Evolutionary conservation across 2,888 invertebrate genomes (phyloP).

Genomic region (Agapostemon virescens): DNA sequence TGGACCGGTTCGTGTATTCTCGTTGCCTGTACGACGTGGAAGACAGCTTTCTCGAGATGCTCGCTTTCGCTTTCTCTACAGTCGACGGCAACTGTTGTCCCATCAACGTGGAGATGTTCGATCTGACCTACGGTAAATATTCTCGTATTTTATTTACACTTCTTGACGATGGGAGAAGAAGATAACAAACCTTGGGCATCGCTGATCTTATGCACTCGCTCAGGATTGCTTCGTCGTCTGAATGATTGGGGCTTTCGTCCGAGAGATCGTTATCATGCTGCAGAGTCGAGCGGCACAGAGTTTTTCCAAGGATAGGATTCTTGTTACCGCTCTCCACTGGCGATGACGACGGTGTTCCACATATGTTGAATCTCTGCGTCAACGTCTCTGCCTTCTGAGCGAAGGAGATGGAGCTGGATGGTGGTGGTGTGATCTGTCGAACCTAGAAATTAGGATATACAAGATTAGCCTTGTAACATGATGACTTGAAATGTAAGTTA

Average conservation of each 20-base stretch:
- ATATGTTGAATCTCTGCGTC: conserved; percentile 62
- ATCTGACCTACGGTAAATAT: conserved; percentile 39
- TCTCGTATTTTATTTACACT: neutral
- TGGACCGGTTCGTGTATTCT: conserved; percentile 40
- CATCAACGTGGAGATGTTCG: conserved; percentile 49
- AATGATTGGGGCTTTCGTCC: conserved; percentile 84
- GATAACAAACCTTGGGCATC: conserved; percentile 83
- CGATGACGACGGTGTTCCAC: conserved; percentile 71
- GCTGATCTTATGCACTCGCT: conserved; percentile 86
- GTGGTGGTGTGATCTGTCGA: conserved; percentile 63
- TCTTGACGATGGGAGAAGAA: neutral
- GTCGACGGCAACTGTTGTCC: conserved; percentile 57
- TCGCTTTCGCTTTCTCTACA: conserved; percentile 46
- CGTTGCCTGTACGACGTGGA: conserved; percentile 51
- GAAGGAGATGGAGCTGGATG: conserved; percentile 54
- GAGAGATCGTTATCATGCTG: conserved; percentile 81
- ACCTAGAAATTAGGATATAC: conserved; percentile 42
- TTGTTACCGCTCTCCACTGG: conserved; percentile 69
- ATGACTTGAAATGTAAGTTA: too few relatives aligned
- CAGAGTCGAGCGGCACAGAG: conserved; percentile 47
- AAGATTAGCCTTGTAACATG: too few relatives aligned
- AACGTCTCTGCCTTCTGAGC: conserved; percentile 49
- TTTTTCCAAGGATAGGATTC: conserved; percentile 52
- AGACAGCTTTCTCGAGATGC: conserved; percentile 34
- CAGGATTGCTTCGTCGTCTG: conserved; percentile 84